Conservation (phyloP, 2,797 vertebrate species). For the Peromyscus aztecus region DNA sequence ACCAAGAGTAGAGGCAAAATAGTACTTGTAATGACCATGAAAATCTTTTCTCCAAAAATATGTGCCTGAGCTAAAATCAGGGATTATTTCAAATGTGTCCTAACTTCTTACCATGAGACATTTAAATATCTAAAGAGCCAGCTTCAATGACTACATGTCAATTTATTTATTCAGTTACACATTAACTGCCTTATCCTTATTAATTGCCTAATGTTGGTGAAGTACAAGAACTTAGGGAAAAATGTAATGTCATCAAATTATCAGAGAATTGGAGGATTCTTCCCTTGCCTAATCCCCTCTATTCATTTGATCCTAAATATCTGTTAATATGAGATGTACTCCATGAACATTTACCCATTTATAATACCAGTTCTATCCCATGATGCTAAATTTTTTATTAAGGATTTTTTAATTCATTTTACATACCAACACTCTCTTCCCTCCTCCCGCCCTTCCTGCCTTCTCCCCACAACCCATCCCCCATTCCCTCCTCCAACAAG, state of each 20-base stretch:
- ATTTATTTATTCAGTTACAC: conserved; percentile 9
- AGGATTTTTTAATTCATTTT: no score
- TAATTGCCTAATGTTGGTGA: neutral
- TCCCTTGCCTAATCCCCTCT: neutral
- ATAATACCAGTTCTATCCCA: neutral
- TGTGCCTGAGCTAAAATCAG: neutral
- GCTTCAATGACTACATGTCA: neutral
- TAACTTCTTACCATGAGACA: neutral
- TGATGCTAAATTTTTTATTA: no score
- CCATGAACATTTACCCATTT: neutral
- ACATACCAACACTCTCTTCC: no score
- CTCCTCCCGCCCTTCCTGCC: no score
- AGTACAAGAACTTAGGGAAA: neutral
- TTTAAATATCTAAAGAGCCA: neutral
- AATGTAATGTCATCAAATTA: neutral
- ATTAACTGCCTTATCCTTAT: neutral
- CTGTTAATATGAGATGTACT: neutral
- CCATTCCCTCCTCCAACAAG: no score
- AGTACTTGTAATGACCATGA: neutral
- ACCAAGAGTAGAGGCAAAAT: neutral
- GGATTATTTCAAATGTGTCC: neutral
- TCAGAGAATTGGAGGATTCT: neutral
- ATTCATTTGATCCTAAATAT: neutral
- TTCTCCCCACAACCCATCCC: no score
- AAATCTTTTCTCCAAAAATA: neutral